Evolutionary conservation across 1,140 invertebrate species (phyloP).

Genomic region (Rhyacophila brunnea): DNA sequence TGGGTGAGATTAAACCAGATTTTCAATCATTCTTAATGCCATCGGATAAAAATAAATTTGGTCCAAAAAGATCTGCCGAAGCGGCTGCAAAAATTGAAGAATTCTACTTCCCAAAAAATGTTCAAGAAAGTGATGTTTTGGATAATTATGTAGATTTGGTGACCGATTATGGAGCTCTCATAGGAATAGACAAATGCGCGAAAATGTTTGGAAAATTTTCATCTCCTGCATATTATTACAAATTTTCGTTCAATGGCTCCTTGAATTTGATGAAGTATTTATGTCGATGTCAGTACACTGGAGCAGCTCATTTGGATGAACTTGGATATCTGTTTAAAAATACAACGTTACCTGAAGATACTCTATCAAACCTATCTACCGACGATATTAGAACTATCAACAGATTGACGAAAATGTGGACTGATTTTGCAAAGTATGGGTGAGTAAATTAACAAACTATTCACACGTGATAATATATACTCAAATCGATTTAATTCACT

Average conservation of each 20-base stretch:
- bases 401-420: constrained; percentile 27
- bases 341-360: not conserved
- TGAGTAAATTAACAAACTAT: too few relatives aligned
- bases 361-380: not conserved
- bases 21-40: not conserved
- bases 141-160: constrained; percentile 11
- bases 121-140: too few relatives aligned
- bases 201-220: constrained; percentile 6
- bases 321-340: constrained; percentile 17
- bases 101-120: constrained; percentile 9
- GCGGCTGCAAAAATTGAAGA: constrained; percentile 11
- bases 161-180: constrained; percentile 10
- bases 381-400: constrained; percentile 15
- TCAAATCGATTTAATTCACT: too few relatives aligned
- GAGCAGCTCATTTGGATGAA: constrained; percentile 22
- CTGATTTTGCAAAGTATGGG: constrained; percentile 29
- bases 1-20: not conserved
- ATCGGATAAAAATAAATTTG: not conserved
- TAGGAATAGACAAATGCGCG: constrained; percentile 1
- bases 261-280: constrained; percentile 2
- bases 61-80: not conserved
- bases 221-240: constrained; percentile 11
- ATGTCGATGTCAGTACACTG: not conserved
- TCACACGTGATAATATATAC: too few relatives aligned
- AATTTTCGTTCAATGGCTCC: constrained; percentile 20